Percentiles rank a stretch among this genome's conserved stretches.
phyloP scores from a whole-genome alignment of 2,888 invertebrate species.

The Megamerina dolium region DNA sequence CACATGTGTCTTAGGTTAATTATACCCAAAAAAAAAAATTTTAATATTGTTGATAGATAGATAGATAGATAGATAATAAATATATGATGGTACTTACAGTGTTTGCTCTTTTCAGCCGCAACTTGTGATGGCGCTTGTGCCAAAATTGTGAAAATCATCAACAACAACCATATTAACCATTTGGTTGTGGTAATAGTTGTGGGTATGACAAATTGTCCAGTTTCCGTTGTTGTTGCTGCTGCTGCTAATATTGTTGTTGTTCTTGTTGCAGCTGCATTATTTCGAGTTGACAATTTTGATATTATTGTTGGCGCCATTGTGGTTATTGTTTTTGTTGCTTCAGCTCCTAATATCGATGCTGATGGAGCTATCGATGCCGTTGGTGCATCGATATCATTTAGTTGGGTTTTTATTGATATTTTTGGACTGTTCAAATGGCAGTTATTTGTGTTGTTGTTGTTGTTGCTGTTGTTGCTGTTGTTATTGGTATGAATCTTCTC shows the following conservation, averaged over 20 bases:
- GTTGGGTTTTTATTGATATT: too few species aligned
- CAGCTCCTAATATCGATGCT: neutral
- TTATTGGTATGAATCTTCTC: too few species aligned
- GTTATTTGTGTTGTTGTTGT: slow-evolving; percentile 15
- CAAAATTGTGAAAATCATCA: slow-evolving; percentile 40
- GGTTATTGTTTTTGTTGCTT: neutral
- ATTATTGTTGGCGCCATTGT: neutral
- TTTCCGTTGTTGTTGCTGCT: slow-evolving; percentile 19
- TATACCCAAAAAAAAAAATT: too few species aligned
- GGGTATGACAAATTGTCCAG: slow-evolving; percentile 4
- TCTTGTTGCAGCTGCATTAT: slow-evolving; percentile 1
- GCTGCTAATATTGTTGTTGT: slow-evolving; percentile 10
- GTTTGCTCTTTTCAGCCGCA: slow-evolving; percentile 48
- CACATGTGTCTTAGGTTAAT: too few species aligned
- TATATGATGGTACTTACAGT: slow-evolving; percentile 50
- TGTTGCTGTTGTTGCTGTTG: slow-evolving; percentile 12
- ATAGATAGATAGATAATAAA: too few species aligned
- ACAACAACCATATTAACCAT: slow-evolving; percentile 44
- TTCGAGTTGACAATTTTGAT: neutral
- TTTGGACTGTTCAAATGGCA: slow-evolving; percentile 15
- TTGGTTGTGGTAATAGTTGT: slow-evolving; percentile 31
- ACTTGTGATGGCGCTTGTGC: slow-evolving; percentile 41
- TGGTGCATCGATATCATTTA: too few species aligned
- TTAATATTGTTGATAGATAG: too few species aligned
- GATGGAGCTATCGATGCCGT: slow-evolving; percentile 11